Base-by-base conservation (phyloP, 2,797 vertebrate genomes). In the Synanceia verrucosa region DNA sequence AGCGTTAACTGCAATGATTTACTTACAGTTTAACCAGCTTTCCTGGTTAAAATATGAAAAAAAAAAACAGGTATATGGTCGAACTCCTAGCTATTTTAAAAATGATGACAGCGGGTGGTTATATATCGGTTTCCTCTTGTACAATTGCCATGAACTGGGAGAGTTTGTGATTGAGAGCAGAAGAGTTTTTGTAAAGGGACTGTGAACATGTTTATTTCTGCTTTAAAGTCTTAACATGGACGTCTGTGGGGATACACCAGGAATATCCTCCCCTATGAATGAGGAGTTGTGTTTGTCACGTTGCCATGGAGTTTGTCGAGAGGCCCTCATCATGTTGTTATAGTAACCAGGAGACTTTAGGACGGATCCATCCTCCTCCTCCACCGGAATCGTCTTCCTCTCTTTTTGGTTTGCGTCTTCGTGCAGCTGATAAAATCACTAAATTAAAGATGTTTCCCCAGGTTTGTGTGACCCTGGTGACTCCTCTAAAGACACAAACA, bases 241-340 rank as follows among this genome's bases (percentile, higher is more conserved):
- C n/a, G n/a, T n/a, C n/a, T n/a, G n/a, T n/a, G n/a, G n/a, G n/a
- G n/a, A 11, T 6, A 53, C 29, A 23, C n/a, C 13, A 46, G 26
- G 6, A 47, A 29, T 39, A 26, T 43, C 23, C 50, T 23, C 23
- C 41, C 53, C 31, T 34, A 5, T 57, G 48, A 71, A 52, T 39
- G 33, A 29, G 28, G 23, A 28, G 44, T 29, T 64, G 44, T 77
- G 76, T 82, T 78, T 78, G 62, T 62, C 55, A 58, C n/a, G 59
- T 83, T 70, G 44, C 55, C 65, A 62, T 66, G 75, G 78, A 21
- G 75, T 55, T 78, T 31, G 31, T 56, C 14, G 23, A 65, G 79
- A 48, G 50, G 56, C 34, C 39, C 70, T 66, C 53, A 57, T 52
- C 26, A 26, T 39, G 72, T 73, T 52, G 66, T 55, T 67, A 76